Evolutionary conservation across 2,113 vertebrate species (phyloP), one percentile per base, ranked within the genome.

Genomic region (Gorilla gorilla): DNA sequence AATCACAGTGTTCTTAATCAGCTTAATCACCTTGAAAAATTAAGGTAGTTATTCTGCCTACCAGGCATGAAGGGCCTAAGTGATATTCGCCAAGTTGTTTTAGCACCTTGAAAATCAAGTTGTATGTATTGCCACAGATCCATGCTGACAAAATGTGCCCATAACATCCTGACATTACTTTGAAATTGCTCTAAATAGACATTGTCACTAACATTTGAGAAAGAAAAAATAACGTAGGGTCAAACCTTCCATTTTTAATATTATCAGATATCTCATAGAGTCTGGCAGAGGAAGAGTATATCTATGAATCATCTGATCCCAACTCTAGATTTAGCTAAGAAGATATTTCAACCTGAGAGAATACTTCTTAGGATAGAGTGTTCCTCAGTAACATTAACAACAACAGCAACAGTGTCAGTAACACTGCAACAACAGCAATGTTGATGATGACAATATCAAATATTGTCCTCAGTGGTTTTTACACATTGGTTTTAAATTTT

Each of bases 11-110:
- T 97, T 96, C 92, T 96, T 97, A 98, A 97, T 97, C 95, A 97
- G 85, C 88, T 94, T 98, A 97, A 97, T 97, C 94, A 97, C 78
- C 84, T 97, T 97, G 95, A 98, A 96, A 97, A 96, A 94, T 91
- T 90, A 96, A 96, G 76, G 94, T 93, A 94, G 87, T 96, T 97
- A 86, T 83, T 96, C 88, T 95, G 92, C 88, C 90, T 89, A 79
- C 90, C 55, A 79, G 61, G 94, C 97, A 91, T 95, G 95, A 97
- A 97, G 72, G 87, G 11, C 82, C 89, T 90, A 85, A 89, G 38
- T 75, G 66, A 59, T 90, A 86, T 83, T 92, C 94, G 92, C 92
- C 84, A 95, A 85, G 27, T 95, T 97, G 84, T 90, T 94, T 90
- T 45, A 84, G 85, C 72, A 93, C 45, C 83, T 92, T 95, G n/a